Base-by-base conservation (phyloP, 2,797 vertebrate genomes). In the Myotis myotis region DNA sequence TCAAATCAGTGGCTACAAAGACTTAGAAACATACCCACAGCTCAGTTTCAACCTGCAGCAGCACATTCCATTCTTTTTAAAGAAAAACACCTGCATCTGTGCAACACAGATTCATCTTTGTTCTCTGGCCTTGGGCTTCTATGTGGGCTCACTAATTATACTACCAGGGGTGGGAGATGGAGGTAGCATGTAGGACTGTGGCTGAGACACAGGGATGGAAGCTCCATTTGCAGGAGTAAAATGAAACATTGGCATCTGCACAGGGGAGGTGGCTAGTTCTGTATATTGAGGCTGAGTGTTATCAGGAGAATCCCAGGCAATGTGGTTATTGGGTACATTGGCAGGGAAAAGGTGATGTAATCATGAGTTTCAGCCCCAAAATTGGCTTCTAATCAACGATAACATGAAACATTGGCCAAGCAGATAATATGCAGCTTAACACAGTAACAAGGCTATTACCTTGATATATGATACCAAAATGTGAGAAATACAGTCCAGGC, bases 111-210 rank as follows among this genome's bases (percentile, higher is more conserved):
- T 4, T 1, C 19, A 8, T 30, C 22, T 30, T 64, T 8, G 3
- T 75, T 76, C 36, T 89, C 28, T 44, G 22, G 16, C 16, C n/a
- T 20, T 22, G 41, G 55, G 23, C 49, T 70, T 66, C 6, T 17
- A 11, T 5, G 7, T 33, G 57, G 80, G 62, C 49, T 72, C 49
- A n/a, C 38, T 6, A 33, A 1, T 41, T 5, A 6, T 3, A 28
- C 33, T 15, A 0, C 0, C 0, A 11, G 53, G 12, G 7, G 9
- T 51, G 1, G 66, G 60, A 75, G 6, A 36, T 30, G 19, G 36
- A 51, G 80, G 47, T 1, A 9, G 12, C 11, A 2, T 1, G 1
- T 23, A 53, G 44, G 33, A 78, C 51, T 3, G 1, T 8, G 53
- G 75, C 64, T 5, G 38, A 51, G 1, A 28, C 15, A 3, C 17